These are phyloP conservation scores for Calliscelio sp. DNA, from an alignment of 2,888 invertebrate species.

Conservation along the genomic window DNA sequence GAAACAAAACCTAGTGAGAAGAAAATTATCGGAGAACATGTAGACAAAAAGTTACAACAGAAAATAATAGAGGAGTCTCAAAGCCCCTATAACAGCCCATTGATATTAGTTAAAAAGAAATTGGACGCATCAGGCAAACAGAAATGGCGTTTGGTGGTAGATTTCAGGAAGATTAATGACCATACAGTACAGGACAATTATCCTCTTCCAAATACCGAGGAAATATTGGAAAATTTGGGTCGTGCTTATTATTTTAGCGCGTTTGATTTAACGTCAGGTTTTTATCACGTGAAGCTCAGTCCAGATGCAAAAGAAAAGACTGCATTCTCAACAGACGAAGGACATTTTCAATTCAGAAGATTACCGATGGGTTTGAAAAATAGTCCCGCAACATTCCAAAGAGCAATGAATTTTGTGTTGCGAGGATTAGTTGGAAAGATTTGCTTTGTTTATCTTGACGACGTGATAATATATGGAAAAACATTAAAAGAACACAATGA, in stretches of 20 bases:
- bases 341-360: constrained; percentile 4
- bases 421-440: neutral
- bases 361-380: constrained; percentile 25
- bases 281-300: neutral
- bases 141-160: constrained; percentile 3
- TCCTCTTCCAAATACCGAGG: neutral
- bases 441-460: constrained; percentile 2
- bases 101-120: constrained; percentile 4
- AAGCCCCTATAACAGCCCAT: constrained; percentile 4
- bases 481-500: neutral
- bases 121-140: neutral
- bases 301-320: constrained; percentile 1
- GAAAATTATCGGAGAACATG: neutral
- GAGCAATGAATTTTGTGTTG: constrained; percentile 5
- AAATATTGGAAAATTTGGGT: neutral
- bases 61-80: constrained; percentile 9
- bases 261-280: neutral
- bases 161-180: constrained; percentile 13
- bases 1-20: constrained; percentile 13
- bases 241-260: neutral
- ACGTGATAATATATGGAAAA: neutral
- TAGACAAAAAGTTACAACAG: constrained; percentile 15
- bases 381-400: constrained; percentile 5
- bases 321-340: constrained; percentile 7
- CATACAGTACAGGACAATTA: constrained; percentile 1